phyloP scores from a whole-genome alignment of 2,888 invertebrate species.

The Coelogynopora nodosa region DNA sequence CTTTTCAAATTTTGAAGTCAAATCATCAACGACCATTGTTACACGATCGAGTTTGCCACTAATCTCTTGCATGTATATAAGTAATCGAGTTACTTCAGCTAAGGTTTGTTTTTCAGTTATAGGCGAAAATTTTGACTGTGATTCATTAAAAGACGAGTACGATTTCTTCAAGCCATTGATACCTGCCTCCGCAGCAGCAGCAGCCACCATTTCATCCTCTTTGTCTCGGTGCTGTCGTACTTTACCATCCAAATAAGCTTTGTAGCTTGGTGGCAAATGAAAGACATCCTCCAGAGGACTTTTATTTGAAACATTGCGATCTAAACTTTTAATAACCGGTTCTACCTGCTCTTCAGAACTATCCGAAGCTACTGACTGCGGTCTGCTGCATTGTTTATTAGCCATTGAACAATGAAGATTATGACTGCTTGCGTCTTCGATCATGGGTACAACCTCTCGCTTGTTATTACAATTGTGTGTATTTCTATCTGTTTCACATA shows the following conservation, averaged over 20 bases:
- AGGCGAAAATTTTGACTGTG: not conserved
- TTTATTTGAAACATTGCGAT: too few relatives aligned
- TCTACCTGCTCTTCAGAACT: too few relatives aligned
- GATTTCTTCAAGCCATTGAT: not conserved
- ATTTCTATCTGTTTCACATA: too few relatives aligned
- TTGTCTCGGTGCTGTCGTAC: not conserved
- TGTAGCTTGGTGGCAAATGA: slow-evolving; percentile 1
- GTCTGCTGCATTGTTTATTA: not conserved
- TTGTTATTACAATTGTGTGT: too few relatives aligned
- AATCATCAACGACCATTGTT: not conserved
- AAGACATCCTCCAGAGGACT: too few relatives aligned
- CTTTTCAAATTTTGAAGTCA: not conserved
- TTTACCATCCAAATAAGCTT: not conserved
- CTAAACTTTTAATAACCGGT: too few relatives aligned
- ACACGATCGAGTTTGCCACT: not conserved
- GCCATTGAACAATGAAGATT: not conserved
- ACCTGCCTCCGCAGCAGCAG: not conserved
- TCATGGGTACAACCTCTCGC: too few relatives aligned
- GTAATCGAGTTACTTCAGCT: not conserved
- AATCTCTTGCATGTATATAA: slow-evolving; percentile 18
- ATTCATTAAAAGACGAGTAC: not conserved
- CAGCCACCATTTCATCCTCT: not conserved
- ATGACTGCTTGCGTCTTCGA: too few relatives aligned
- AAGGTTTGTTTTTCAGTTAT: not conserved
- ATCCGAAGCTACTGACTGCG: too few relatives aligned